Base-by-base conservation (phyloP, 2,888 invertebrate genomes). In the Nemoura dubitans region DNA sequence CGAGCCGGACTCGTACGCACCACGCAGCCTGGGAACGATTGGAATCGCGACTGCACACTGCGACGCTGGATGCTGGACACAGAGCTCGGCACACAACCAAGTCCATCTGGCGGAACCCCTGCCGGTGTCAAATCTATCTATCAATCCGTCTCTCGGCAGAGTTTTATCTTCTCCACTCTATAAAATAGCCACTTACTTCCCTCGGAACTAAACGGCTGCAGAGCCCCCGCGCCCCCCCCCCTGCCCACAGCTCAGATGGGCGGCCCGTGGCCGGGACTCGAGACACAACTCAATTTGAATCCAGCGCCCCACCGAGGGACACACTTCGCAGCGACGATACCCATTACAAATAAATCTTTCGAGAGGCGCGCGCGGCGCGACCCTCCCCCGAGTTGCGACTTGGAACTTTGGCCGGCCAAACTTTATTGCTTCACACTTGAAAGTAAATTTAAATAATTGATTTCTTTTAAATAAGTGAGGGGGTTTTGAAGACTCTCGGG, bases 221-320 rank as follows among this genome's bases (percentile, higher is more conserved):
- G 36, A 36, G 36, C 10, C 36, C 10, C 36, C 10, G 36, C 36
- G 5, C 36, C 25, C 27, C 76, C 43, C 30, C 27, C 43, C 27
- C 5, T 16, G 10, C 28, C 7, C 86, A 29, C 36, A n/a, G 29
- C 85, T 82, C n/a, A 43, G 36, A n/a, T 76, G 59, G 2, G 59
- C 59, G 16, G 59, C 59, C 59, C 36, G 36, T 59, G 59, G 16
- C 21, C 81, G 78, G 28, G 81, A 27, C 84, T 87, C 42, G 28
- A 86, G 85, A 86, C 85, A 87, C 86, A 87, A 87, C 87, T 87
- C 87, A 87, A 87, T 87, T 87, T 87, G 87, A 87, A 87, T 87
- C 83, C 76, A 28, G 0, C 76, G 28, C 16, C 42, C 42, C 27
- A n/a, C 16, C 85, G 76, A 78, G 30, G n/a, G 25, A 36, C 78